Evolutionary conservation across 2,888 invertebrate genomes (phyloP), one percentile per base, ranked within the genome.

Genomic region (Acanthococcus lagerstroemiae): DNA sequence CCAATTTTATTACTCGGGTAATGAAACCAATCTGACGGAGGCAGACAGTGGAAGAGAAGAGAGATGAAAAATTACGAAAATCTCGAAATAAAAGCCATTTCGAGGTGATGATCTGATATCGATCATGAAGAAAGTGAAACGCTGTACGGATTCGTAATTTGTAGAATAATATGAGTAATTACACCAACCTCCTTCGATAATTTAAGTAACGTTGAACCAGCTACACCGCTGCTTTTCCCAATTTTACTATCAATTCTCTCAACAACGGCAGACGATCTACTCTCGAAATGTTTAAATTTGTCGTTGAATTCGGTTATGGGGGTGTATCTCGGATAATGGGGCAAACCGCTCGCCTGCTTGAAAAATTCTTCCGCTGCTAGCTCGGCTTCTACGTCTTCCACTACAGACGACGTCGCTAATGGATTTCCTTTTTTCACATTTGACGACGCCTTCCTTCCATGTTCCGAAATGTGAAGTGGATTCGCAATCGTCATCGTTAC

Each of bases 221-320:
- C 84, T 21, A 55, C 30, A 48, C 63, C 78, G 69, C 37, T 37
- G 3, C 12, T 3, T 37, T n/a, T 37, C 37, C n/a, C n/a, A n/a
- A n/a, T n/a, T n/a, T n/a, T n/a, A 15, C 55, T 57, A n/a, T 19
- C 48, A 68, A 82, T 76, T 75, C 88, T 87, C 76, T 85, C 84
- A 0, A 88, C 88, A 30, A 85, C 79, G 61, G 80, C 78, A 0
- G 84, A 82, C 74, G 84, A 84, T 68, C 78, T 79, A 71, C 83
- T 84, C 75, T 89, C 89, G 50, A 93, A 74, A 45, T 84, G 82
- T 0, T 83, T 81, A 69, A 94, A 77, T 37, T 79, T 78, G 73
- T 86, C 83, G 75, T 90, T 90, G 9, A 79, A 77, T 66, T 80
- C 55, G 24, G 37, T 21, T 63, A 61, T 68, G 6, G 46, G 46